Evolutionary conservation across 2,888 invertebrate species (phyloP).

Genomic region (Pteria penguin): DNA sequence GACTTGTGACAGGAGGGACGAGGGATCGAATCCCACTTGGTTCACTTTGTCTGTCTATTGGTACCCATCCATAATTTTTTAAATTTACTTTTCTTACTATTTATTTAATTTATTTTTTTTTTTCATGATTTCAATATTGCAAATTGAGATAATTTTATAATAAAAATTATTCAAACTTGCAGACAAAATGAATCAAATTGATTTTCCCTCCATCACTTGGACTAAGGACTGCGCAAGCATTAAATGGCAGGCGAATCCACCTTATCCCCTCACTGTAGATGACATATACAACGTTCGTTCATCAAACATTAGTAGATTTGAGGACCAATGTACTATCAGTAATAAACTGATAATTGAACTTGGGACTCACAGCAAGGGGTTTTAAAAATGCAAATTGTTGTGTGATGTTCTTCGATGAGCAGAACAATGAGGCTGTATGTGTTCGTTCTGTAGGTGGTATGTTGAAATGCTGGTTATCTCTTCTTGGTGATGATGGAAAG

Average conservation of each 20-base stretch:
- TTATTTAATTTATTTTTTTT: too few species aligned
- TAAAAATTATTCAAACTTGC: neutral
- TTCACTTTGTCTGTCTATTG: too few species aligned
- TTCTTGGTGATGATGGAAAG: constrained; percentile 2
- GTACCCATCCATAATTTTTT: too few species aligned
- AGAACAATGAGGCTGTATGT: neutral
- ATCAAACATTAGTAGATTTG: neutral
- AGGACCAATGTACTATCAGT: neutral
- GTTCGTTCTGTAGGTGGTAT: constrained; percentile 4
- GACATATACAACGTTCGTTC: neutral
- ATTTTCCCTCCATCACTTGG: neutral
- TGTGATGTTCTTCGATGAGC: neutral
- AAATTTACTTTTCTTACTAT: too few species aligned
- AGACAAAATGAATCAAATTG: neutral
- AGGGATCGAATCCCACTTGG: too few species aligned
- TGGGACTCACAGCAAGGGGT: constrained; percentile 1
- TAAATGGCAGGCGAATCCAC: neutral
- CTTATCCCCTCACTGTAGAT: neutral
- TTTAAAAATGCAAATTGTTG: constrained; percentile 1
- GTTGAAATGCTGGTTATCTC: neutral
- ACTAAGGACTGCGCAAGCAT: neutral
- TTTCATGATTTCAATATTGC: too few species aligned
- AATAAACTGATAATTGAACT: neutral
- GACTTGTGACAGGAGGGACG: too few species aligned
- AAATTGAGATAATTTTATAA: too few species aligned